Evolutionary conservation across 2,888 invertebrate genomes (phyloP), one percentile per base, ranked within the genome.

Genomic region (Drosophila seclusa): DNA sequence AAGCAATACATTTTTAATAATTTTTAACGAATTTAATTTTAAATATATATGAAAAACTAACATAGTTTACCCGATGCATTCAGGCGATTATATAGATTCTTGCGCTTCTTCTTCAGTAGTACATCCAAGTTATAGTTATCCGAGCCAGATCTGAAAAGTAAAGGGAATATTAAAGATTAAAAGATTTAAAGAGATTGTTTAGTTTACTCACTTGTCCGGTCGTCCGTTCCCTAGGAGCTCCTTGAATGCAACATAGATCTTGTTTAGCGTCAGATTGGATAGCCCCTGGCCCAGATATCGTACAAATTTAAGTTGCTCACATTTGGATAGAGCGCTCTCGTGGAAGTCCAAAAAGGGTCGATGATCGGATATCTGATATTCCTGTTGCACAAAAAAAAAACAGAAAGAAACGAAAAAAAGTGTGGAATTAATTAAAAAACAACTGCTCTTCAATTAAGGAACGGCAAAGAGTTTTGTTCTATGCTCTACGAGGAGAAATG

Each of bases 261-360:
- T 93, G 83, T 93, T 93, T 88, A 93, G 78, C 83, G 93, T 93
- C 87, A 93, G 82, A 91, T 91, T 93, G 83, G 93, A 92, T 90
- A 93, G 63, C 89, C 93, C 93, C 91, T 93, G 93, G 78, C 93
- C 93, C 90, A 93, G 80, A 92, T 92, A 93, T 88, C 93, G 92
- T 90, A 92, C 91, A 90, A 93, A 93, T 90, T 93, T 93, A 88
- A 93, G 92, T 87, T 93, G 93, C 69, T 93, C 93, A 87, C 89
- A 87, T 85, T 93, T 93, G 82, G 93, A 92, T 90, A 93, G 80
- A 74, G 92, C 93, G 87, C 92, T 93, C 84, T 93, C 93, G 90
- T 93, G 92, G 90, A 93, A 92, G 90, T 93, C 93, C 92, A 93
- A 91, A 92, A 93, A 93, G 90, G 93, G 92, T 91, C 93, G 87